Percentiles rank a stretch among this genome's conserved stretches.
phyloP scores from a whole-genome alignment of 2,113 vertebrate genomes.

The Odocoileus virginianus region DNA sequence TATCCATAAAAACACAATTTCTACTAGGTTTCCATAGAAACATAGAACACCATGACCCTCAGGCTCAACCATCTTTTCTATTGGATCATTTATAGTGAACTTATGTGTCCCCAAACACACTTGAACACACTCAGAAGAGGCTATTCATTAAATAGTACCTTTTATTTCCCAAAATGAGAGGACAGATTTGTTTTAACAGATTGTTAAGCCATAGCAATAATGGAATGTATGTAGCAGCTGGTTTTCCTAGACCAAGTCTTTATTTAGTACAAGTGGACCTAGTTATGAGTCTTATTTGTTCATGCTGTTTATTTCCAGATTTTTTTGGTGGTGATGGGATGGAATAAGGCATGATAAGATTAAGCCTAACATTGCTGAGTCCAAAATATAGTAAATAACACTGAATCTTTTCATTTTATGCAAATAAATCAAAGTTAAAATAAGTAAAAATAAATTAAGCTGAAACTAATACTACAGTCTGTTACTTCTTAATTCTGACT shows the following conservation, averaged over 20 bases:
- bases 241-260: constrained; percentile 26
- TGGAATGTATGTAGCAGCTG: not conserved
- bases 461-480: not conserved
- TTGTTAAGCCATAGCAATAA: not conserved
- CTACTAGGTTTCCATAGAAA: constrained; percentile 73
- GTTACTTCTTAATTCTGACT: not conserved
- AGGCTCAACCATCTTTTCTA: constrained; percentile 51
- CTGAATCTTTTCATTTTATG: not conserved
- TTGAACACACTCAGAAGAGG: constrained; percentile 57
- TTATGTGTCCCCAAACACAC: constrained; percentile 48
- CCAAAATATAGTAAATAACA: not conserved
- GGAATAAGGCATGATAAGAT: not conserved
- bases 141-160: constrained; percentile 60
- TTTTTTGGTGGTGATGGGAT: not conserved
- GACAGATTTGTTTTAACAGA: constrained; percentile 36
- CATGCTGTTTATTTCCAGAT: not conserved
- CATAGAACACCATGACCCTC: constrained; percentile 40
- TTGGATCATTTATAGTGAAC: constrained; percentile 74
- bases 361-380: not conserved
- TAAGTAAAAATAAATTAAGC: not conserved
- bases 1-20: constrained; percentile 36
- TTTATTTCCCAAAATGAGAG: constrained; percentile 60
- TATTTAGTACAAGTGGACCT: not conserved
- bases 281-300: not conserved
- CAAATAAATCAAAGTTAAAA: not conserved